These are phyloP conservation scores for Scrobipalpa costella DNA, from an alignment of 2,888 invertebrate genomes.

Conservation along the genomic window DNA sequence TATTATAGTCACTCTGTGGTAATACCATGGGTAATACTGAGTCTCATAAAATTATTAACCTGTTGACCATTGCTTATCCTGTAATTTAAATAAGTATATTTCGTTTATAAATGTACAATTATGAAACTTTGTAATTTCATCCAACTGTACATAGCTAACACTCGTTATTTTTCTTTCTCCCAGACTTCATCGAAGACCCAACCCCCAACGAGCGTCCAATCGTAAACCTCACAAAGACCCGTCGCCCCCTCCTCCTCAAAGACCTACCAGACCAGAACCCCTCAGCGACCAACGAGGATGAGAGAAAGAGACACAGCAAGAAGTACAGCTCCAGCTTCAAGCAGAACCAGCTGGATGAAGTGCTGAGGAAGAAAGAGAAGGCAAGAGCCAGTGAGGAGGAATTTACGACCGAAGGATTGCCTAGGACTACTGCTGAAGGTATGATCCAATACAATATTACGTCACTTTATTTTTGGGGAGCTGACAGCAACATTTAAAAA, in stretches of 20 bases:
- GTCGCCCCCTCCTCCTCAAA: conserved; percentile 65
- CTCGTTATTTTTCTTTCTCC: background rate
- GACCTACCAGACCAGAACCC: conserved; percentile 63
- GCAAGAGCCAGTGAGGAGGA: conserved; percentile 43
- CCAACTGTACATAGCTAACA: background rate
- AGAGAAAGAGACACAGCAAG: conserved; percentile 73
- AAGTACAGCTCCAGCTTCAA: conserved; percentile 72
- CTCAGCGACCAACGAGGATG: conserved; percentile 72
- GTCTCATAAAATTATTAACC: too few relatives aligned
- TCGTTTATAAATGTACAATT: too few relatives aligned
- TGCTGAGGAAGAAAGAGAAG: conserved; percentile 47
- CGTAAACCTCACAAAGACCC: conserved; percentile 38
- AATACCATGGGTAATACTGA: too few relatives aligned
- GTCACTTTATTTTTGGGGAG: too few relatives aligned
- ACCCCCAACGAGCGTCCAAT: conserved; percentile 46
- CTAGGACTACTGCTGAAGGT: conserved; percentile 55
- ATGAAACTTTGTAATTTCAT: too few relatives aligned
- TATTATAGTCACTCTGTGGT: too few relatives aligned
- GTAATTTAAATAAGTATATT: too few relatives aligned
- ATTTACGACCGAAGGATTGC: conserved; percentile 51
- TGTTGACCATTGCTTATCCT: too few relatives aligned
- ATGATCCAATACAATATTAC: conserved; percentile 31
- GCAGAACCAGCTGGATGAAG: conserved; percentile 66
- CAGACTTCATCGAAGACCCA: conserved; percentile 67
- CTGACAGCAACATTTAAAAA: too few relatives aligned